Evolutionary conservation across 2,113 vertebrate species (phyloP).

Genomic region (Pomatorhinus ruficollis): DNA sequence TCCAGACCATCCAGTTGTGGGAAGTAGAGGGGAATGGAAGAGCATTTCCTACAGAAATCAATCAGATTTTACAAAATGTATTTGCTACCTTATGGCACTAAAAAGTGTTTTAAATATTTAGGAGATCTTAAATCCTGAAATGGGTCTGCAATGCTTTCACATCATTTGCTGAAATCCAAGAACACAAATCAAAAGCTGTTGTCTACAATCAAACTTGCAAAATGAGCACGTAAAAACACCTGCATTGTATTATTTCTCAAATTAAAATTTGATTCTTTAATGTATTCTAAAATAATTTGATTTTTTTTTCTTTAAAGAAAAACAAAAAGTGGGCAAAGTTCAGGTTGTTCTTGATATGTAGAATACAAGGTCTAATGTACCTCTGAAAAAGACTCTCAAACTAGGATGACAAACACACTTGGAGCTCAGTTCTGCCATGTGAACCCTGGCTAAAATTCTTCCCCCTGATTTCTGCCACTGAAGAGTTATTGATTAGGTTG

Average conservation of each 20-base stretch:
- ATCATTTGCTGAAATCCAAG: not conserved
- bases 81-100: not conserved
- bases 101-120: not conserved
- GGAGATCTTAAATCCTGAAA: not conserved
- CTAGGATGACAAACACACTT: not conserved
- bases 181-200: not conserved
- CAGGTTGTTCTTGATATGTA: not conserved
- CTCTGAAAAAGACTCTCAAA: not conserved
- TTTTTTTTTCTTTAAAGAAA: not conserved
- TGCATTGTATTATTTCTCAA: not conserved
- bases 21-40: not conserved
- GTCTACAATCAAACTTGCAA: not conserved
- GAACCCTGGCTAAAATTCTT: not conserved
- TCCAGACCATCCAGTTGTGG: not conserved
- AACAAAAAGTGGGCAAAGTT: not conserved
- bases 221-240: accelerated
- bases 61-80: not conserved
- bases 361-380: not conserved
- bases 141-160: not conserved
- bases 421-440: not conserved
- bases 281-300: not conserved
- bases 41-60: not conserved
- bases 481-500: not conserved
- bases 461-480: not conserved
- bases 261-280: not conserved